Conservation (phyloP, 2,113 vertebrate genomes). For the Phylloscopus trochiloides region DNA sequence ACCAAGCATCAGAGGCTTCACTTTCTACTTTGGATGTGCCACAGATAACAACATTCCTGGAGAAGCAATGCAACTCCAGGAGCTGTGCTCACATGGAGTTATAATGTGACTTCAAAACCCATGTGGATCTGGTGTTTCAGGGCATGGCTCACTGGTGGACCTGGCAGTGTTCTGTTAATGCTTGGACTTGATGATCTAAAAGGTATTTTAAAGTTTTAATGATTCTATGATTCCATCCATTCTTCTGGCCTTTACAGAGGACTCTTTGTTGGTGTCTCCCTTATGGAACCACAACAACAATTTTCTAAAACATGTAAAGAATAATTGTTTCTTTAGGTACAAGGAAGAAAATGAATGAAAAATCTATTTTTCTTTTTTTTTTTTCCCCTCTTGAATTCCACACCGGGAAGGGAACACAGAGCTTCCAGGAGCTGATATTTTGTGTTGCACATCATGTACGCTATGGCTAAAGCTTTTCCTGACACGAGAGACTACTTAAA, state of each 20-base stretch:
- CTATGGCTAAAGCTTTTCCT: neutral
- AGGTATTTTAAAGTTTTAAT: neutral
- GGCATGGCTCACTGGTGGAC: neutral
- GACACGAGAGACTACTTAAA: neutral
- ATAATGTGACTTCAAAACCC: neutral
- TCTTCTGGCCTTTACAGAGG: neutral
- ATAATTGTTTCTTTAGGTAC: neutral
- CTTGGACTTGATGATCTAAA: neutral
- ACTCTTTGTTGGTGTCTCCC: neutral
- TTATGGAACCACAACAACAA: neutral
- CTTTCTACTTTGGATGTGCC: accelerated
- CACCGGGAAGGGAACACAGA: neutral
- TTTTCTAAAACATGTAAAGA: neutral
- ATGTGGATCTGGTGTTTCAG: too few species aligned
- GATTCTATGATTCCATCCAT: neutral
- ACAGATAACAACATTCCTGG: neutral
- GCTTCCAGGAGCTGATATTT: neutral
- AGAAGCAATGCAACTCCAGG: neutral
- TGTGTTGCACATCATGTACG: neutral
- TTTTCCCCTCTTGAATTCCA: neutral
- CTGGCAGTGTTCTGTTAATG: neutral
- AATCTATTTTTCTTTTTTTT: neutral
- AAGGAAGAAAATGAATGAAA: neutral
- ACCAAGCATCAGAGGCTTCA: neutral
- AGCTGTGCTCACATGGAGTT: neutral